A percentile compares a stretch with the other conserved stretches of the same genome.
These are phyloP conservation scores for Coenonympha glycerion DNA, from an alignment of 2,888 invertebrate species.

Conservation along the genomic window DNA sequence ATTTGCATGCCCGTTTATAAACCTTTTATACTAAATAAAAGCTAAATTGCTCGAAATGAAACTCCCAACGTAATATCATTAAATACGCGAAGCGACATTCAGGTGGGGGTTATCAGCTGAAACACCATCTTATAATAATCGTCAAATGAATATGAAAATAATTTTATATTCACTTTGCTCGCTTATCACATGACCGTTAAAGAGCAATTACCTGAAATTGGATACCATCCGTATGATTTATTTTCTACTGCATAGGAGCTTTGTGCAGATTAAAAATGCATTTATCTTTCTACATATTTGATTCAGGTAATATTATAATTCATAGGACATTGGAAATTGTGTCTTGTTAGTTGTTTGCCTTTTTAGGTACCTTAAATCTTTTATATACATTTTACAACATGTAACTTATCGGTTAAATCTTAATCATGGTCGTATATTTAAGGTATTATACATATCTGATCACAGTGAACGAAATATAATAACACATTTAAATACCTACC, in stretches of 20 bases:
- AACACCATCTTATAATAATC: slow-evolving; percentile 8
- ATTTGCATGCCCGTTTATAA: too few species aligned
- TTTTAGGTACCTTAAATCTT: too few species aligned
- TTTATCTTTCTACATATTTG: background rate
- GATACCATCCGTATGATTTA: background rate
- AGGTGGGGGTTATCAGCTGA: background rate
- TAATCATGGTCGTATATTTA: too few species aligned
- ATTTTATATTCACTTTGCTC: slow-evolving; percentile 6
- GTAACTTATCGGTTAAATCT: background rate
- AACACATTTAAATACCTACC: background rate
- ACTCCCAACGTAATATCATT: slow-evolving; percentile 13
- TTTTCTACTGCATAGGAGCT: background rate
- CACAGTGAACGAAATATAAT: too few species aligned
- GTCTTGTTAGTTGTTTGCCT: background rate
- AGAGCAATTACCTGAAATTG: background rate
- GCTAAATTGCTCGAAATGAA: slow-evolving; percentile 7
- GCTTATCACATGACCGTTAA: background rate
- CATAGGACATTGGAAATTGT: too few species aligned
- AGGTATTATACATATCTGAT: too few species aligned
- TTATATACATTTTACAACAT: background rate
- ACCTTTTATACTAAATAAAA: slow-evolving; percentile 13
- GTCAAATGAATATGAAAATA: slow-evolving; percentile 14
- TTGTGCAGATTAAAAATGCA: background rate
- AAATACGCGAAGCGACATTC: slow-evolving; percentile 15
- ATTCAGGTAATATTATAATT: too few species aligned